Conservation (phyloP, 2,113 vertebrate species). For the Pseudolaguvia tuberculata region DNA sequence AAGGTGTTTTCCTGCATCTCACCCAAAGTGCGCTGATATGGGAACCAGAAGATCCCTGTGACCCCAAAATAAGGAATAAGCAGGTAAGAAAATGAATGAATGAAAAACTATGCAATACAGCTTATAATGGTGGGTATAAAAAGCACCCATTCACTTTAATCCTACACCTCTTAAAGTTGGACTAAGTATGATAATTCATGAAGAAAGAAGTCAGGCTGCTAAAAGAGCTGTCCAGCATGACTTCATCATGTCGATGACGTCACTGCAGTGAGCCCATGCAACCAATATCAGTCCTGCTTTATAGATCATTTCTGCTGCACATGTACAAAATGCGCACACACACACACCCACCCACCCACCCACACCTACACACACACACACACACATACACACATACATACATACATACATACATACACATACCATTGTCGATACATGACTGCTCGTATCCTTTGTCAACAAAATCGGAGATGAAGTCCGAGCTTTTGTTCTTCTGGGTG, state of each 20-base stretch:
- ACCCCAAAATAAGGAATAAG: too few relatives aligned
- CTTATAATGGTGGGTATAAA: neutral
- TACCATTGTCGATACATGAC: slow-evolving; percentile 70
- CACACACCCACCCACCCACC: too few relatives aligned
- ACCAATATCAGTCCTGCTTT: neutral
- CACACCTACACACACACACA: too few relatives aligned
- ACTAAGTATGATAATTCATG: neutral
- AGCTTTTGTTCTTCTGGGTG: slow-evolving; percentile 64
- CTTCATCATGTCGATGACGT: slow-evolving; percentile 58
- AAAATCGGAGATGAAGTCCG: slow-evolving; percentile 58
- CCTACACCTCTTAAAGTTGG: neutral
- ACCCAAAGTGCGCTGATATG: too few relatives aligned
- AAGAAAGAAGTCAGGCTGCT: neutral
- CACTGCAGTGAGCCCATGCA: slow-evolving; percentile 43
- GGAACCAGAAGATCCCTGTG: too few relatives aligned
- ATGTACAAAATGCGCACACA: neutral
- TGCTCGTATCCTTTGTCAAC: slow-evolving; percentile 59
- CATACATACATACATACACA: neutral
- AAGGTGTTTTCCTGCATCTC: too few relatives aligned
- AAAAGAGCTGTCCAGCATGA: slow-evolving; percentile 53
- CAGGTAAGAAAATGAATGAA: too few relatives aligned
- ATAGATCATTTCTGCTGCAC: neutral
- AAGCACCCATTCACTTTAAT: neutral
- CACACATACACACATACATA: too few relatives aligned
- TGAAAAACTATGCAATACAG: neutral